phyloP scores from a whole-genome alignment of 1,140 invertebrate genomes.

The Helicoverpa zea region DNA sequence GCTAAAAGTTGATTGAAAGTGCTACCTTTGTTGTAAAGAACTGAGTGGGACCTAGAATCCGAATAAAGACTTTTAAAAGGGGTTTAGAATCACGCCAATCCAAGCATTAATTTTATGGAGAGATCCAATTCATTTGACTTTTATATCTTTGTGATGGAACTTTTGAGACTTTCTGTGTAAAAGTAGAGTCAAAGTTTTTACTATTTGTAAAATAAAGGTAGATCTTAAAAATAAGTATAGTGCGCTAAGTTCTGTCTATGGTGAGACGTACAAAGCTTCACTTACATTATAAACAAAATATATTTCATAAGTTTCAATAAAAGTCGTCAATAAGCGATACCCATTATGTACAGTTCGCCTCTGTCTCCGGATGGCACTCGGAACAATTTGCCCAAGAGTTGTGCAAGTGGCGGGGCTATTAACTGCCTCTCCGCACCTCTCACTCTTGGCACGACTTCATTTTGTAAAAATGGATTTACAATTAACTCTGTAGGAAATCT shows the following conservation, averaged over 20 bases:
- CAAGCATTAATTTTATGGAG: too few relatives aligned
- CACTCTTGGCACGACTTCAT: background rate
- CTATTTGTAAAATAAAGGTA: too few relatives aligned
- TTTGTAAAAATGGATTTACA: background rate
- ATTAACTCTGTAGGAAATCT: background rate
- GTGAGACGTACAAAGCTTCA: too few relatives aligned
- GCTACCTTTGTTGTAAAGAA: slow-evolving; percentile 22
- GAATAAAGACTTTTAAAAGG: background rate
- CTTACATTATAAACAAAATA: background rate
- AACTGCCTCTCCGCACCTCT: slow-evolving; percentile 1
- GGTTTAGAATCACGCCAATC: background rate
- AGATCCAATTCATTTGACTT: too few relatives aligned
- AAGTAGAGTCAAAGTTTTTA: background rate
- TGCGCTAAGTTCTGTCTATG: too few relatives aligned
- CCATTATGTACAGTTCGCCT: slow-evolving; percentile 1
- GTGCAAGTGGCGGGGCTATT: background rate
- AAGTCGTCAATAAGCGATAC: background rate
- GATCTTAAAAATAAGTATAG: too few relatives aligned
- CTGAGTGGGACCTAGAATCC: slow-evolving; percentile 4
- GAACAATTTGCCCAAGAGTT: slow-evolving; percentile 21
- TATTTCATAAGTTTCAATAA: background rate
- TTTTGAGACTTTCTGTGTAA: background rate
- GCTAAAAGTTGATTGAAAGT: slow-evolving; percentile 34
- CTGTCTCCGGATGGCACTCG: background rate
- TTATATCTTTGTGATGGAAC: background rate